A percentile compares a stretch with the other conserved stretches of the same genome.
These are phyloP conservation scores for Oppia nitens DNA, from an alignment of 1,140 invertebrate genomes.

Conservation along the genomic window DNA sequence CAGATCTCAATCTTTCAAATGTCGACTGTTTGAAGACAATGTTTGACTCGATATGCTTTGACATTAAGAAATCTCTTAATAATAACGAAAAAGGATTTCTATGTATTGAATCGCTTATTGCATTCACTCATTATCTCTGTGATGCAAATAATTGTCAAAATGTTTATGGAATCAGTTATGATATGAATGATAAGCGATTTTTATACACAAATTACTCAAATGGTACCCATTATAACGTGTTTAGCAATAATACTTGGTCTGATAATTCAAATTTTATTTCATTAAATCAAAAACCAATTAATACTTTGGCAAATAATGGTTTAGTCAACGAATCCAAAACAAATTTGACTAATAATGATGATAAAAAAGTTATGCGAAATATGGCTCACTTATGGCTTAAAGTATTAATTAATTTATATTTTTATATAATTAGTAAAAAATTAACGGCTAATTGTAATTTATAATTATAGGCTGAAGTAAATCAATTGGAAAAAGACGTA, in stretches of 20 bases:
- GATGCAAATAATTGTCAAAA: background rate
- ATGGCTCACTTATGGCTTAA: background rate
- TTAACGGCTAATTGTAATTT: too few species aligned
- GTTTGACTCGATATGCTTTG: background rate
- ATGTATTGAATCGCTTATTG: background rate
- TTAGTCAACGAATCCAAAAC: background rate
- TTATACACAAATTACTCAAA: background rate
- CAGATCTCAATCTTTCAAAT: background rate
- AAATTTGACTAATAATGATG: background rate
- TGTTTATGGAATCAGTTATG: background rate
- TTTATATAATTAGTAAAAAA: background rate
- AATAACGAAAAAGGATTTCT: background rate
- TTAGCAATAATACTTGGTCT: background rate
- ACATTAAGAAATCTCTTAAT: background rate
- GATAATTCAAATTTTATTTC: background rate
- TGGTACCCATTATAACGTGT: background rate
- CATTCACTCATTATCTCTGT: background rate
- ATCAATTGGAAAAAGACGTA: constrained; percentile 41
- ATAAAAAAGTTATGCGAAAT: background rate
- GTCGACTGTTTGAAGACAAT: background rate
- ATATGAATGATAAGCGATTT: background rate
- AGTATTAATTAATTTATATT: background rate
- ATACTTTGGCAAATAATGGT: background rate
- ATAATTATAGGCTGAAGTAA: constrained; percentile 40
- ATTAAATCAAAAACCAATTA: background rate